Evolutionary conservation across 2,888 invertebrate species (phyloP).

Genomic region (Microctonus hyperodae): DNA sequence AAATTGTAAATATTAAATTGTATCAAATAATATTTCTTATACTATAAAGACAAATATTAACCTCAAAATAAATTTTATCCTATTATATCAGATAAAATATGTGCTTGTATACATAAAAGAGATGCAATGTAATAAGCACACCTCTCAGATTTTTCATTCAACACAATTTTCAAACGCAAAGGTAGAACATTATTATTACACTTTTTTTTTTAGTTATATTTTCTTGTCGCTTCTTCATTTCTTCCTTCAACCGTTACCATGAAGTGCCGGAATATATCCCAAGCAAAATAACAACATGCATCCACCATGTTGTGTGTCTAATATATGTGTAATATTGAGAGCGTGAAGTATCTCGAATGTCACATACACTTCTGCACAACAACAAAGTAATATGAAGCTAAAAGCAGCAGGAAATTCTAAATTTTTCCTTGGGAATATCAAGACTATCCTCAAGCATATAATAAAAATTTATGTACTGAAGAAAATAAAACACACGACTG

Average conservation of each 20-base stretch:
- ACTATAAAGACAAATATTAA: no score
- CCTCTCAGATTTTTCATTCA: not conserved
- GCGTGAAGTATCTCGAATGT: slow-evolving; percentile 28
- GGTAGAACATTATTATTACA: slow-evolving; percentile 2
- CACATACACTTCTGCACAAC: not conserved
- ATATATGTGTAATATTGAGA: slow-evolving; percentile 29
- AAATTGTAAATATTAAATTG: no score
- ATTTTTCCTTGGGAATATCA: not conserved
- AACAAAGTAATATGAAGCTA: not conserved
- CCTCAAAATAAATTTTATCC: no score
- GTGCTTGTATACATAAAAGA: not conserved
- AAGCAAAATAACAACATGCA: not conserved
- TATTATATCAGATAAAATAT: not conserved
- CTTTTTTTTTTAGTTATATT: not conserved
- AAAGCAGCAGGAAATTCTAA: not conserved
- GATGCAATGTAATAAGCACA: not conserved
- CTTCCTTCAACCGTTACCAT: not conserved
- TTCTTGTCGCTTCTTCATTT: not conserved
- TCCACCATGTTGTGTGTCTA: not conserved
- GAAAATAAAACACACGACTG: not conserved
- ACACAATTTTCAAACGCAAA: not conserved
- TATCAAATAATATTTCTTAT: no score
- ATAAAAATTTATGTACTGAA: not conserved
- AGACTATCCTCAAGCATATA: not conserved
- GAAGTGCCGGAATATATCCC: not conserved